Evolutionary conservation across 2,113 vertebrate species (phyloP).

Genomic region (Lasiurus borealis): DNA sequence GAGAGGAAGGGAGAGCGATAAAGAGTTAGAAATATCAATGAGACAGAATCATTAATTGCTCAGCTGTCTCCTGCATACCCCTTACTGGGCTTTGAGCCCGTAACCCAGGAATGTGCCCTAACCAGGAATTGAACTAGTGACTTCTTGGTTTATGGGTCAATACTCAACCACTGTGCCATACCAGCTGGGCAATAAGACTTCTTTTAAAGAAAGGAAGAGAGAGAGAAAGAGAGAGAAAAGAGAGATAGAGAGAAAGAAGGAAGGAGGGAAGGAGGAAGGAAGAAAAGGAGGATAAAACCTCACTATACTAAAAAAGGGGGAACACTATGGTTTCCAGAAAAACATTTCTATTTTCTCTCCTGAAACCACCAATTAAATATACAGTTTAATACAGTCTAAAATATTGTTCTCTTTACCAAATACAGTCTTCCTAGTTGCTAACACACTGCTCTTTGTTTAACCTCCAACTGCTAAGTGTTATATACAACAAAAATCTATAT

Average conservation of each 20-base stretch:
- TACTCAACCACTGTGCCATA: no score
- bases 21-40: neutral
- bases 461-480: conserved; percentile 59
- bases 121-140: no score
- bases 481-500: conserved; percentile 75
- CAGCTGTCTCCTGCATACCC: no score
- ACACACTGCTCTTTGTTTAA: conserved; percentile 73
- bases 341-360: conserved; percentile 39
- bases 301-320: neutral
- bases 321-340: conserved; percentile 4
- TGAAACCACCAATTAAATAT: conserved; percentile 61
- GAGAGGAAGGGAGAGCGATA: neutral
- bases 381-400: conserved; percentile 67
- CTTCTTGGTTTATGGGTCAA: no score
- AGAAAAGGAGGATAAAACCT: neutral
- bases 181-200: no score
- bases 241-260: no score
- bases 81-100: no score
- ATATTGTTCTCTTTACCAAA: conserved; percentile 63
- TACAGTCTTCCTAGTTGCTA: conserved; percentile 61
- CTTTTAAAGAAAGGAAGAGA: no score
- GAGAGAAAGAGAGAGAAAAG: no score
- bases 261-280: no score
- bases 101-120: no score
- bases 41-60: no score